Conservation (phyloP, 2,113 vertebrate genomes). For the Engystomops pustulosus region DNA sequence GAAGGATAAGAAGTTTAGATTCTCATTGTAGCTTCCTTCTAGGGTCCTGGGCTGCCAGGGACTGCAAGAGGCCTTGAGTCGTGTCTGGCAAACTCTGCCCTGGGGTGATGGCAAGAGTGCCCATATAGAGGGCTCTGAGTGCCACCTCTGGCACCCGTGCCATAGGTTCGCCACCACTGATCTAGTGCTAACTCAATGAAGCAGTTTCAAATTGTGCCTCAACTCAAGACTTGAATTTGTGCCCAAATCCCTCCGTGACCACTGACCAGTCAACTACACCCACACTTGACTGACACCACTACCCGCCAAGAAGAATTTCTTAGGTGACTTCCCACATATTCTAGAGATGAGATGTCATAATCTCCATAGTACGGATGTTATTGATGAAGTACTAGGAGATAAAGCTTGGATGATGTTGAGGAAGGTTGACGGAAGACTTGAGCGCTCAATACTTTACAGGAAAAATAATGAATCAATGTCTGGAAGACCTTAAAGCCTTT, state of each 20-base stretch:
- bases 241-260: neutral
- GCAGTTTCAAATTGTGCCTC: too few species aligned
- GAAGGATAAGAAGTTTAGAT: too few species aligned
- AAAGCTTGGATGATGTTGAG: neutral
- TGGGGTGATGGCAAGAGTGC: too few species aligned
- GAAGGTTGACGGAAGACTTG: neutral
- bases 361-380: neutral
- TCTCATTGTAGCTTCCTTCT: too few species aligned
- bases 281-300: neutral
- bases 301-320: neutral
- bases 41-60: too few species aligned
- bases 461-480: neutral
- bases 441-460: neutral
- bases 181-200: too few species aligned
- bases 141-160: too few species aligned
- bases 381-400: neutral
- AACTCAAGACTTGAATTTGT: too few species aligned
- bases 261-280: neutral
- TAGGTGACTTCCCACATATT: neutral
- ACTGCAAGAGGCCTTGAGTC: too few species aligned
- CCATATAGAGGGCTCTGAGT: too few species aligned
- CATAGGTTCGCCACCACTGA: too few species aligned
- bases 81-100: too few species aligned
- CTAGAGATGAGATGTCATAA: neutral
- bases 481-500: neutral